Evolutionary conservation across 2,113 vertebrate species (phyloP), one percentile per base, ranked within the genome.

Genomic region (Dipodomys stephensi): DNA sequence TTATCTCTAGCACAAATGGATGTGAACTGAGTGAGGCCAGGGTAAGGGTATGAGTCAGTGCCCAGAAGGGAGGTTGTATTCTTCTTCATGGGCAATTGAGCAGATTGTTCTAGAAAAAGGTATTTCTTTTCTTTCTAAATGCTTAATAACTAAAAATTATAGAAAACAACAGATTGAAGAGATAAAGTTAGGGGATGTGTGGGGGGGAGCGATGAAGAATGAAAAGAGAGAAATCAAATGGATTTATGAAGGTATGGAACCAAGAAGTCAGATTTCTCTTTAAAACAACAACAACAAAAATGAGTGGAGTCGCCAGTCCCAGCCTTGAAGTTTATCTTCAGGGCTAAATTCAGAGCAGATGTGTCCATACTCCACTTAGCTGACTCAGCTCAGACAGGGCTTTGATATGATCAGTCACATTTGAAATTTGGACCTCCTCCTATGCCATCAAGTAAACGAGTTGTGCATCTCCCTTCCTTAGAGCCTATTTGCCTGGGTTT

Each of bases 11-110:
- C 28, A 83, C 64, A 57, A 39, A 62, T 46, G 53, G 9, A 4
- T 20, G 22, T 53, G 76, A 60, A 87, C 60, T 20, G 5, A 84
- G 32, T 57, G 20, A 89, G 44, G 25, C 57, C 22, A 15, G 7
- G 2, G 28, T 30, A 27, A 77, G 25, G 32, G n/a, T 19, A 57
- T 95, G 94, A 95, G 79, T 98, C 94, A 96, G 92, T 68, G 82
- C 91, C 91, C 92, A 74, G 11, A 28, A 90, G 90, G 92, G 3
- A 32, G 15, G 88, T 83, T 25, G 60, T 95, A 68, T 86, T 92
- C 73, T 87, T 44, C 77, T 35, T 65, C 87, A 73, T 73, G 1
- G 19, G 73, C 60, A 94, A 92, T 10, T 77, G 92, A 91, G 69
- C 22, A 60, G 69, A 87, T 23, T 93, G 89, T 39, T 83, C 95